Evolutionary conservation across 2,888 invertebrate species (phyloP).

Genomic region (Tanytarsus gracilentus): DNA sequence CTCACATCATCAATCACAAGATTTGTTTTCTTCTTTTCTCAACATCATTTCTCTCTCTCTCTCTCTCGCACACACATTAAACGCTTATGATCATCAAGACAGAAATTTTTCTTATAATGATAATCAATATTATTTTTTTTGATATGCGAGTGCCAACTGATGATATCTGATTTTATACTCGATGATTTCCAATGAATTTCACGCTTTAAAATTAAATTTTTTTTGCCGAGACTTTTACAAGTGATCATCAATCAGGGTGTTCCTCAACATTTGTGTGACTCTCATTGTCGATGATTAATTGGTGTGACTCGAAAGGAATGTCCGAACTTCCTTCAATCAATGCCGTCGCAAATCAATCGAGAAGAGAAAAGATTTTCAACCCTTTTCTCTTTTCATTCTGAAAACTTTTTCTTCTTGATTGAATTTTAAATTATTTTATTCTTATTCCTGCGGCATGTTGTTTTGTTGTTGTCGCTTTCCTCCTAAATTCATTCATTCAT

Average conservation of each 20-base stretch:
- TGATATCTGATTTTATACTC: no score
- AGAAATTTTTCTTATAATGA: no score
- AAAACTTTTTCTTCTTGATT: background rate
- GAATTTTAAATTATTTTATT: background rate
- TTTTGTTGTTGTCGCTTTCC: background rate
- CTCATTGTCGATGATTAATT: conserved; percentile 7
- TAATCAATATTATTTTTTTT: no score
- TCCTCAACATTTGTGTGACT: background rate
- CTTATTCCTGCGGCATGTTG: background rate
- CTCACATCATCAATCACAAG: conserved; percentile 23
- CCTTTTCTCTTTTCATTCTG: background rate
- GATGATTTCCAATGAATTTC: no score
- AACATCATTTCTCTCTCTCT: background rate
- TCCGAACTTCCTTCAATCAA: conserved; percentile 16
- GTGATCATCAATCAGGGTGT: conserved; percentile 18
- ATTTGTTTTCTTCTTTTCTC: background rate
- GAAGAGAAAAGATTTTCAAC: background rate
- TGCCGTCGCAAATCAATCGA: conserved; percentile 2
- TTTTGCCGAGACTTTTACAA: conserved; percentile 8
- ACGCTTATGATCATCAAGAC: no score
- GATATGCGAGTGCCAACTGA: no score
- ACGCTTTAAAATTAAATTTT: background rate
- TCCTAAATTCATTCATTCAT: no score
- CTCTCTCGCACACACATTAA: background rate
- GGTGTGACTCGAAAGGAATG: background rate